These are phyloP conservation scores for Alosa sapidissima DNA, from an alignment of 2,797 vertebrate genomes.

Conservation along the genomic window DNA sequence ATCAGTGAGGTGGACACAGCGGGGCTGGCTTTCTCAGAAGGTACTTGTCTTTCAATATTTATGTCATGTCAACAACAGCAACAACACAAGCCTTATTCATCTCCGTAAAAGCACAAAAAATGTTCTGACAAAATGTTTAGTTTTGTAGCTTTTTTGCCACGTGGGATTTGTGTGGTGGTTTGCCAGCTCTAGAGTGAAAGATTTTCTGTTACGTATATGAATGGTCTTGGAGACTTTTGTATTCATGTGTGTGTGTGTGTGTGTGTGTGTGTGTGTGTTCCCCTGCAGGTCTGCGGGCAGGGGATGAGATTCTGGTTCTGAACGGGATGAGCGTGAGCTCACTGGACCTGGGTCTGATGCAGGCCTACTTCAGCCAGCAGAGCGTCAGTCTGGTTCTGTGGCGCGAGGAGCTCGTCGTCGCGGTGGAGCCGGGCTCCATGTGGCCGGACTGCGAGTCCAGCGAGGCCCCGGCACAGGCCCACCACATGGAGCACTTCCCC, in stretches of 20 bases:
- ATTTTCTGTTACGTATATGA: too few species aligned
- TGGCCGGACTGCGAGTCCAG: conserved; percentile 73
- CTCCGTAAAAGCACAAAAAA: too few species aligned
- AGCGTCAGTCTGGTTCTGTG: conserved; percentile 78
- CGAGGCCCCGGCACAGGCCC: conserved; percentile 66
- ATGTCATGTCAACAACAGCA: too few species aligned
- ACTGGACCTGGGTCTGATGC: conserved; percentile 87
- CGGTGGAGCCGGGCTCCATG: conserved; percentile 39
- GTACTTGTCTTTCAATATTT: conserved; percentile 58
- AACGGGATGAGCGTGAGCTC: conserved; percentile 79
- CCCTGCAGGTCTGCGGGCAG: conserved; percentile 79
- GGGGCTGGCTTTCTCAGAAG: conserved; percentile 80
- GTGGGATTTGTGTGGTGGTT: not conserved
- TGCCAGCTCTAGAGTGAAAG: too few species aligned
- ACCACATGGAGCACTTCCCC: conserved; percentile 74
- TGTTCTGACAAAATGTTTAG: too few species aligned
- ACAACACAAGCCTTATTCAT: too few species aligned
- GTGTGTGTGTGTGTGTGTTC: conserved; percentile 10
- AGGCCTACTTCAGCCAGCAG: conserved; percentile 81
- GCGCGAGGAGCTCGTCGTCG: conserved; percentile 54
- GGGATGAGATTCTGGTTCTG: conserved; percentile 85
- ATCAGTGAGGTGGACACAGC: conserved; percentile 84
- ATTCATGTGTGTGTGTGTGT: not conserved
- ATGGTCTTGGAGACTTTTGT: too few species aligned
- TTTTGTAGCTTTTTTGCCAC: not conserved